phyloP scores from a whole-genome alignment of 2,113 vertebrate species.

The Pholis gunnellus region DNA sequence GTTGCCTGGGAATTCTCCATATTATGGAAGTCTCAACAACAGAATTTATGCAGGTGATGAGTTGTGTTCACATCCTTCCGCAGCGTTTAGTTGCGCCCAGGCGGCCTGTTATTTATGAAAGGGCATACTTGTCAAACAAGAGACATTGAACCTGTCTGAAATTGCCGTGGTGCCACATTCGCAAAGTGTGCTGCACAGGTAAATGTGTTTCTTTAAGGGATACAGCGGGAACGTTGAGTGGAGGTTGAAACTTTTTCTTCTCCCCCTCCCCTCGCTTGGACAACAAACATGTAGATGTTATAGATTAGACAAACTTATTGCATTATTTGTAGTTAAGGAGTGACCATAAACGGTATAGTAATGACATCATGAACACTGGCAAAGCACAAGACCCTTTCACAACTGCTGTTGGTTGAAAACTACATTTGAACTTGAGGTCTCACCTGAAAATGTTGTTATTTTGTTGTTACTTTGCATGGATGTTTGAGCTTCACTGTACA shows the following conservation, averaged over 20 bases:
- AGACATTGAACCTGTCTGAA: background rate
- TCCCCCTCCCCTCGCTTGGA: background rate
- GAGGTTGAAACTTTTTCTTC: too few relatives aligned
- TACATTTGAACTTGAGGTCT: too few relatives aligned
- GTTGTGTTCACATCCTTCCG: slow-evolving; percentile 5
- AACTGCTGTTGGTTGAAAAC: too few relatives aligned
- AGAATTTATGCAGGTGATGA: slow-evolving; percentile 31
- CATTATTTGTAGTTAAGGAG: background rate
- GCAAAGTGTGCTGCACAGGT: background rate
- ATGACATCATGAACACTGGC: background rate
- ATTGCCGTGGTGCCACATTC: background rate
- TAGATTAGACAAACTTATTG: background rate
- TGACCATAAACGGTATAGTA: background rate
- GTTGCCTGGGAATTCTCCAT: slow-evolving; percentile 33
- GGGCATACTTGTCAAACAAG: slow-evolving; percentile 23
- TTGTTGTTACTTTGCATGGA: background rate
- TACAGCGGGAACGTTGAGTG: background rate
- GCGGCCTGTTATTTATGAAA: slow-evolving; percentile 19
- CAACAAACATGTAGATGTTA: background rate
- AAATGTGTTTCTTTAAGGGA: slow-evolving; percentile 1
- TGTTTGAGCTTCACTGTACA: background rate
- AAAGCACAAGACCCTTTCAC: background rate
- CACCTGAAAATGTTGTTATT: background rate
- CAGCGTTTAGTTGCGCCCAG: background rate
- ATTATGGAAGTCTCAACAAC: background rate